These are phyloP conservation scores for Adoxophyes honmai DNA, from an alignment of 1,140 invertebrate genomes.

Conservation along the genomic window DNA sequence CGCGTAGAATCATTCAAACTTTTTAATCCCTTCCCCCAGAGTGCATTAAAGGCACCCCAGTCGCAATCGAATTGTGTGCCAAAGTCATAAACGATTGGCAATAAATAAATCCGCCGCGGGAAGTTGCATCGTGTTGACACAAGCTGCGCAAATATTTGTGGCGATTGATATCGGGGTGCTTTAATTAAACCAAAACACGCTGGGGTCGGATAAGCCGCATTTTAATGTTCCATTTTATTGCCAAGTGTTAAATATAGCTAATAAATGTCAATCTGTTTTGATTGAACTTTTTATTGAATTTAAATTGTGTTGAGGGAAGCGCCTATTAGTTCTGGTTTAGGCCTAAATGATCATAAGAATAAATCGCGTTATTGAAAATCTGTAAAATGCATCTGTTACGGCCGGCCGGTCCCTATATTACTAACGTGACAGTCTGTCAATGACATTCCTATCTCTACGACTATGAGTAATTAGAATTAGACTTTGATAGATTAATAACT, in stretches of 20 bases:
- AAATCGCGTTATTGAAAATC: too few species aligned
- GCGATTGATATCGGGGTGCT: conserved; percentile 44
- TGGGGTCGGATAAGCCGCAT: conserved; percentile 25
- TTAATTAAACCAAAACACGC: conserved; percentile 67
- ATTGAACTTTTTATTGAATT: not conserved
- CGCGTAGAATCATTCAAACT: too few species aligned
- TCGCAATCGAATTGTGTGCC: conserved; percentile 23
- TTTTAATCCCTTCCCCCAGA: not conserved
- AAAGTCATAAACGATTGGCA: conserved; percentile 48
- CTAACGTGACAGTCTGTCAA: too few species aligned
- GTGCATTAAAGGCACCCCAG: conserved; percentile 4
- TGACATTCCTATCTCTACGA: too few species aligned
- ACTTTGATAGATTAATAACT: too few species aligned
- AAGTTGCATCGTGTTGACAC: conserved; percentile 48
- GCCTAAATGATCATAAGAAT: too few species aligned
- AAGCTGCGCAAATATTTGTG: conserved; percentile 58
- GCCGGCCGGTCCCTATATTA: too few species aligned
- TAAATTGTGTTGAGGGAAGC: not conserved
- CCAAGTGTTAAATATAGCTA: not conserved
- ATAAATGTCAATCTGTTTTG: conserved; percentile 6
- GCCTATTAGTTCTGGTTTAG: too few species aligned
- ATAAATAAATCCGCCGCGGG: conserved; percentile 57
- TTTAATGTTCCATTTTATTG: conserved; percentile 17
- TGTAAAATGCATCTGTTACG: too few species aligned
- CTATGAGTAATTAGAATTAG: too few species aligned